Evolutionary conservation across 1,140 invertebrate genomes (phyloP), one percentile per base, ranked within the genome.

Genomic region (Drosophila subobscura): DNA sequence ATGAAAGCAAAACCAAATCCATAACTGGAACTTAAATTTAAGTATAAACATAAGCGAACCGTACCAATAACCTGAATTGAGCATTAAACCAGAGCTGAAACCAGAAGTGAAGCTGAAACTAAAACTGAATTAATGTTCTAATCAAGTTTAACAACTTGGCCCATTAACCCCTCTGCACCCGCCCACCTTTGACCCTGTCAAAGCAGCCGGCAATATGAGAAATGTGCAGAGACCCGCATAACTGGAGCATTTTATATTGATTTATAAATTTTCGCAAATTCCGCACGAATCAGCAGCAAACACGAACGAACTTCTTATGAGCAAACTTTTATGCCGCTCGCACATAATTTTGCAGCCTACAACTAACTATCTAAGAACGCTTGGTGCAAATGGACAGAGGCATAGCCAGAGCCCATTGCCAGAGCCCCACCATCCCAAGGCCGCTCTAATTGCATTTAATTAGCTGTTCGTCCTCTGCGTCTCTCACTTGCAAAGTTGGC

Each of bases 251-350:
- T 53, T 51, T 25, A 53, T 52, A 72, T 75, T 74, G 65, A 79
- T 79, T 75, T 70, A 79, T 71, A 73, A 74, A 49, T 52, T 41
- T 12, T 42, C 49, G 40, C 42, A 71, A 20, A 64, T 71, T 79
- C 66, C 73, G 77, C 72, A 23, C 40, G 14, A 46, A 72, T 80
- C 72, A 79, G 77, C 77, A 79, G 56, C 77, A 80, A 80, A 76
- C 77, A 80, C 77, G 76, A 80, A 76, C 77, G 76, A 79, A 79
- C 58, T 79, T 79, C 77, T 70, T 54, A 64, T 61, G 64, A 37
- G 56, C 77, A 65, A 79, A 79, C 71, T 79, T 79, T 79, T 53
- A 42, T 44, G 58, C 46, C 25, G 46, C 41, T 40, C 29, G 44
- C 58, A 52, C 70, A 58, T 41, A 55, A 63, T 45, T 50, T 53